Evolutionary conservation across 2,888 invertebrate species (phyloP).

Genomic region (Athripsodes cinereus): DNA sequence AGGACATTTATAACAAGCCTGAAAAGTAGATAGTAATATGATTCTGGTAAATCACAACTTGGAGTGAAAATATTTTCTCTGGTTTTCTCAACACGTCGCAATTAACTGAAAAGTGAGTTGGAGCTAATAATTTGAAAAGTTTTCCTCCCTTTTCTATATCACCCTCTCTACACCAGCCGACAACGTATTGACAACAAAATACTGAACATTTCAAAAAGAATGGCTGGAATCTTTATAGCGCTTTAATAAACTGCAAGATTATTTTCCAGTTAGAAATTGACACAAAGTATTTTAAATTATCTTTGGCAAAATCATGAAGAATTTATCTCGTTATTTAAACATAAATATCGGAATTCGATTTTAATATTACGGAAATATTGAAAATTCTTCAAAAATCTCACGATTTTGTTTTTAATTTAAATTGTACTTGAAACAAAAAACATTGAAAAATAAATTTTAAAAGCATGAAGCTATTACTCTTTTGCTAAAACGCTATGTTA

Average conservation of each 20-base stretch:
- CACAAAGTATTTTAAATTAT: not conserved
- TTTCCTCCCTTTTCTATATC: not conserved
- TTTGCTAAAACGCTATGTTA: too few species aligned
- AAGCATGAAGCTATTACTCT: too few species aligned
- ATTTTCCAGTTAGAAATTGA: not conserved
- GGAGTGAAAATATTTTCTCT: not conserved
- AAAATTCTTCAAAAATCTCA: too few species aligned
- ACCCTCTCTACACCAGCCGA: not conserved
- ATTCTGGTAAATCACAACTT: not conserved
- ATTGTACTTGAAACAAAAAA: too few species aligned
- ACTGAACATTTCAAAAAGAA: not conserved
- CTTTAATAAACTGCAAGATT: not conserved
- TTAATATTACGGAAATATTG: too few species aligned
- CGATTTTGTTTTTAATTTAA: too few species aligned
- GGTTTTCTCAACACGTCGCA: slow-evolving; percentile 1
- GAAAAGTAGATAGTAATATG: too few species aligned
- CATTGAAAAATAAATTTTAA: too few species aligned
- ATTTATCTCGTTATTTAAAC: too few species aligned
- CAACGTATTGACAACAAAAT: not conserved
- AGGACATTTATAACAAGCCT: too few species aligned
- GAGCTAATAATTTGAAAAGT: slow-evolving; percentile 2
- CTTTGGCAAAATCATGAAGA: too few species aligned
- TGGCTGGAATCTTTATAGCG: not conserved
- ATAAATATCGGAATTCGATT: too few species aligned
- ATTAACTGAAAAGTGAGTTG: slow-evolving; percentile 1